Conservation (phyloP, 92 coral and sea anemone species). For the Desmophyllum pertusum region DNA sequence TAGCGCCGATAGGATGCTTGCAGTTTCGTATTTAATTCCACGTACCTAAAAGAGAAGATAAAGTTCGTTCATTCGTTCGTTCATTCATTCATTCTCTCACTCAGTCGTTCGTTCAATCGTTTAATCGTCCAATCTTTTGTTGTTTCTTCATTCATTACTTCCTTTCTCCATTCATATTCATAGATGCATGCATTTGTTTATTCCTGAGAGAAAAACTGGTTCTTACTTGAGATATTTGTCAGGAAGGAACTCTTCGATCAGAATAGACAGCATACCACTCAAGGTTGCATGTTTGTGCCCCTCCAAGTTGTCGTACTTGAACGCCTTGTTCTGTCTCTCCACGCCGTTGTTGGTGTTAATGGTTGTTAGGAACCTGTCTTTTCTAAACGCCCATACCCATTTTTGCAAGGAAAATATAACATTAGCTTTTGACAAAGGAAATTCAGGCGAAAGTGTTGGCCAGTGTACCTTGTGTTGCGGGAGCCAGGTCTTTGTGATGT, state of each 20-base stretch:
- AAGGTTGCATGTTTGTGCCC: slow-evolving; percentile 30
- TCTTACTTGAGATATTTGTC: slow-evolving; percentile 41
- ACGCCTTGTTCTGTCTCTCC: slow-evolving; percentile 62
- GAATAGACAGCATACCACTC: slow-evolving; percentile 49
- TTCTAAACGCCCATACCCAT: slow-evolving; percentile 69
- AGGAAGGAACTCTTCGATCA: slow-evolving; percentile 60
- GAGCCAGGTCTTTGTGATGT: slow-evolving; percentile 51
- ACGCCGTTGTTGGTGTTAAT: slow-evolving; percentile 74
- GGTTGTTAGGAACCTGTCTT: slow-evolving; percentile 50
- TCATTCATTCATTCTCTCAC: neutral
- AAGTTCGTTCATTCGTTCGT: neutral
- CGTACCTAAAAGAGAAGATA: slow-evolving; percentile 28
- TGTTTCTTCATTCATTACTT: no score
- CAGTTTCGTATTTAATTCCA: slow-evolving; percentile 48
- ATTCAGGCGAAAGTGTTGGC: neutral
- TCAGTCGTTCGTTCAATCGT: no score
- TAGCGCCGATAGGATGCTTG: slow-evolving; percentile 39
- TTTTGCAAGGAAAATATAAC: slow-evolving; percentile 25
- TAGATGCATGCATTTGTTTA: neutral
- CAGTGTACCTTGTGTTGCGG: slow-evolving; percentile 38
- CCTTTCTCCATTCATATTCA: neutral
- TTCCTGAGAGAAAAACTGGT: neutral
- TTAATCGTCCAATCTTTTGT: no score
- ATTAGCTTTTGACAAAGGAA: neutral
- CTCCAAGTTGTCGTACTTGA: slow-evolving; percentile 62